Percentiles rank a stretch among this genome's conserved stretches.
These are phyloP conservation scores for Datnioides undecimradiatus DNA, from an alignment of 2,113 vertebrate genomes.

Conservation along the genomic window DNA sequence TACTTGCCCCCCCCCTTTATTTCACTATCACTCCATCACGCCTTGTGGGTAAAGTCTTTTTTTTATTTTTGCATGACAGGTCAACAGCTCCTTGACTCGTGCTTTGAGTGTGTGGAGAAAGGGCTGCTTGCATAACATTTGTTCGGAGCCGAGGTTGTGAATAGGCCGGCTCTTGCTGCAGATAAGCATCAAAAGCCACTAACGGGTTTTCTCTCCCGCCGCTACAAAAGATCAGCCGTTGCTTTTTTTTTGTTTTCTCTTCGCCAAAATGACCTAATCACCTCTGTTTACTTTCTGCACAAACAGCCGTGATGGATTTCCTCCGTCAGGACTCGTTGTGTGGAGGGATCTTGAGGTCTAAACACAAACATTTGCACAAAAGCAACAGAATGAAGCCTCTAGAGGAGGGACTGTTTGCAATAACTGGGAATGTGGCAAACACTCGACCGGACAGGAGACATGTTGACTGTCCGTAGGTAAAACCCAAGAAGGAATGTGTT, in stretches of 20 bases:
- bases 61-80: conserved; percentile 5
- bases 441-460: not conserved
- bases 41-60: conserved; percentile 3
- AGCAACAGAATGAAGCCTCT: not conserved
- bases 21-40: conserved; percentile 10
- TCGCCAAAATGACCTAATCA: conserved; percentile 6
- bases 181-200: conserved; percentile 59
- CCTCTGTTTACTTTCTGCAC: conserved; percentile 23
- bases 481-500: conserved; percentile 38
- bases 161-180: conserved; percentile 15
- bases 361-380: conserved; percentile 30
- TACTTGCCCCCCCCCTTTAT: not conserved
- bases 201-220: conserved; percentile 12
- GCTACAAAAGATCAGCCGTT: conserved; percentile 24
- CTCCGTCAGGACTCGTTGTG: not conserved
- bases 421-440: conserved; percentile 32
- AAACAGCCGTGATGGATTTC: conserved; percentile 41
- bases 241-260: not conserved
- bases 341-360: not conserved
- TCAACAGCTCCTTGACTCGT: conserved; percentile 64
- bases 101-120: conserved; percentile 29
- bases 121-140: conserved; percentile 50
- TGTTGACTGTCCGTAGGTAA: not conserved
- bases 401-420: conserved; percentile 5
- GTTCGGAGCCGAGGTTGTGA: conserved; percentile 19